Evolutionary conservation across 2,797 vertebrate genomes (phyloP), one percentile per base, ranked within the genome.

Genomic region (Hemibagrus guttatus): DNA sequence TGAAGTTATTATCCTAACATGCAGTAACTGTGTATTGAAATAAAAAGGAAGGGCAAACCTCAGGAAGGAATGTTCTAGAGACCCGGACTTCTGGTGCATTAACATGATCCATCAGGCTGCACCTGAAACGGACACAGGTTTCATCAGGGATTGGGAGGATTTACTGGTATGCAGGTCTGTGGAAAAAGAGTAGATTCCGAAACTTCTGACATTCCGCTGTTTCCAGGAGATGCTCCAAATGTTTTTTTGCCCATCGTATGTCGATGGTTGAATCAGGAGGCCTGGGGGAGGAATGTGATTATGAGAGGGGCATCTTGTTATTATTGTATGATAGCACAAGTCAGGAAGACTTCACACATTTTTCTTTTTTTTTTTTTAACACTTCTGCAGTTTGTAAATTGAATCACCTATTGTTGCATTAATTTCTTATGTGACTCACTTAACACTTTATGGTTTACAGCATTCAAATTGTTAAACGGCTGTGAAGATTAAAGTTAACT

Each of bases 51-150:
- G 89, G 82, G 52, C 19, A 21, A 86, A 85, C 71, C 85, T 87
- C 68, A 88, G 91, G 88, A 87, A 89, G 64, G 92, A 93, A 91
- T 93, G 89, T 92, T 93, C 28, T 87, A 69, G 85, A 84, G 84
- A 89, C 90, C 88, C 72, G 87, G 86, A 86, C 88, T 71, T 84
- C 80, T 88, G 86, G 81, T 85, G 7, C 68, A 81, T 39, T 88
- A 87, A 89, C 87, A 88, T 88, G 91, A 81, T 69, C 56, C 52
- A 68, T n/a, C 66, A 81, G 23, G 31, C 6, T 87, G 81, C 93
- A 93, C 93, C 93, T 94, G 94, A 93, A 94, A 85, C 42, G 85
- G 92, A 95, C 85, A 83, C 49, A 84, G 84, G 68, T 72, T 66
- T 86, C 88, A 87, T 81, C 75, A 87, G 71, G 82, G 87, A 88